Evolutionary conservation across 2,797 vertebrate species (phyloP).

Genomic region (Crenuchus spilurus): DNA sequence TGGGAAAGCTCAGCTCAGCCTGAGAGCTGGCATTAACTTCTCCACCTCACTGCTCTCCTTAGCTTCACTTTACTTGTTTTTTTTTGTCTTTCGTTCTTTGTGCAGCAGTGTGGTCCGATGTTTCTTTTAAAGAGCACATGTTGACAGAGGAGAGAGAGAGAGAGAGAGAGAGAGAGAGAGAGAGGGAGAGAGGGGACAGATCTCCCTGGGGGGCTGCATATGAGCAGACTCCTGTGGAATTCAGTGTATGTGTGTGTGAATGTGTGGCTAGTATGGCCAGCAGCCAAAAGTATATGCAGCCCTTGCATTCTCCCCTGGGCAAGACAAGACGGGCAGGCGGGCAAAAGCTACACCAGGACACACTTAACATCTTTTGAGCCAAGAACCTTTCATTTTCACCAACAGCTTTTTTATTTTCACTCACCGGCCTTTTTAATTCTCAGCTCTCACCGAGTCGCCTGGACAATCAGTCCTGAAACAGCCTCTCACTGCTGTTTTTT

Average conservation of each 20-base stretch:
- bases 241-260: slow-evolving; percentile 46
- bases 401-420: not conserved
- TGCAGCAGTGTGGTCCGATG: slow-evolving; percentile 50
- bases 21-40: slow-evolving; percentile 36
- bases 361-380: slow-evolving; percentile 29
- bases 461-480: not conserved
- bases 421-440: not conserved
- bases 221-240: slow-evolving; percentile 55
- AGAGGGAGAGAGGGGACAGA: slow-evolving; percentile 20
- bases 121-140: slow-evolving; percentile 46
- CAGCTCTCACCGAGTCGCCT: not conserved
- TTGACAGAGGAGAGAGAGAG: slow-evolving; percentile 53
- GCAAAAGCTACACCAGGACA: slow-evolving; percentile 74
- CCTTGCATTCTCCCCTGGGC: slow-evolving; percentile 71
- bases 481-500: not conserved
- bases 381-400: not conserved
- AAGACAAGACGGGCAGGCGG: slow-evolving; percentile 60
- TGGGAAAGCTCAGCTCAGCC: slow-evolving; percentile 37
- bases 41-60: slow-evolving; percentile 64
- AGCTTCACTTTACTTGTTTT: slow-evolving; percentile 4
- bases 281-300: slow-evolving; percentile 78
- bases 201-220: slow-evolving; percentile 42
- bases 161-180: slow-evolving; percentile 4
- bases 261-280: slow-evolving; percentile 67
- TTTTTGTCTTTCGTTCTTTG: slow-evolving; percentile 2